Percentiles rank a stretch among this genome's conserved stretches.
phyloP scores from a whole-genome alignment of 2,888 invertebrate genomes.

The Pristionchus fissidentatus region DNA sequence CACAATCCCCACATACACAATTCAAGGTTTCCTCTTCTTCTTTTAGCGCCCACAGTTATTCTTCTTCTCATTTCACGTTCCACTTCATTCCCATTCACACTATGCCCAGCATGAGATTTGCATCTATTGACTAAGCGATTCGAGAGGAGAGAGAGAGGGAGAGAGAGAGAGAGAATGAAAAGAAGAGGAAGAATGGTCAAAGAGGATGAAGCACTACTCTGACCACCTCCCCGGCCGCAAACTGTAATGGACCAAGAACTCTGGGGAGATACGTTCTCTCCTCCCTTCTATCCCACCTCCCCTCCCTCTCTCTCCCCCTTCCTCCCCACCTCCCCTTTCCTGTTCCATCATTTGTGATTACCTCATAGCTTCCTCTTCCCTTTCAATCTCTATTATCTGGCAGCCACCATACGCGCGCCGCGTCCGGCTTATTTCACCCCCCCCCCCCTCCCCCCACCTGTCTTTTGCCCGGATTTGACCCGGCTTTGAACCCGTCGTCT shows the following conservation, averaged over 20 bases:
- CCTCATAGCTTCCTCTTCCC: conserved; percentile 44
- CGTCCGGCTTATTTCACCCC: not conserved
- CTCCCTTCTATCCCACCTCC: conserved; percentile 21
- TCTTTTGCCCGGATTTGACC: no score
- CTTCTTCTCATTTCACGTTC: conserved; percentile 23
- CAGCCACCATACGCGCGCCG: not conserved
- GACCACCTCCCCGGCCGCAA: not conserved
- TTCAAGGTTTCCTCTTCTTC: conserved; percentile 13
- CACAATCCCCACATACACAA: not conserved
- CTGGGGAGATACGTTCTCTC: not conserved
- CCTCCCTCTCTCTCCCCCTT: conserved; percentile 33
- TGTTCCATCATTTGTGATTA: conserved; percentile 39
- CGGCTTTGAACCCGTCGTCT: no score
- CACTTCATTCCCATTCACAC: conserved; percentile 16
- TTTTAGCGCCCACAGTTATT: conserved; percentile 33
- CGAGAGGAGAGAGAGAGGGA: not conserved
- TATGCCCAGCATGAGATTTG: not conserved
- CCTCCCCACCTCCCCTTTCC: conserved; percentile 40
- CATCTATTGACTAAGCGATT: conserved; percentile 22
- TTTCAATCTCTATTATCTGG: conserved; percentile 40
- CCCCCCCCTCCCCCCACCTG: not conserved
- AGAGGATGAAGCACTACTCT: conserved; percentile 17
- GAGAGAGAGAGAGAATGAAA: not conserved
- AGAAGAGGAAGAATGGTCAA: conserved; percentile 20
- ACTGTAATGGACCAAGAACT: conserved; percentile 17